phyloP scores from a whole-genome alignment of 2,888 invertebrate genomes.

The Dysmachus trigonus region DNA sequence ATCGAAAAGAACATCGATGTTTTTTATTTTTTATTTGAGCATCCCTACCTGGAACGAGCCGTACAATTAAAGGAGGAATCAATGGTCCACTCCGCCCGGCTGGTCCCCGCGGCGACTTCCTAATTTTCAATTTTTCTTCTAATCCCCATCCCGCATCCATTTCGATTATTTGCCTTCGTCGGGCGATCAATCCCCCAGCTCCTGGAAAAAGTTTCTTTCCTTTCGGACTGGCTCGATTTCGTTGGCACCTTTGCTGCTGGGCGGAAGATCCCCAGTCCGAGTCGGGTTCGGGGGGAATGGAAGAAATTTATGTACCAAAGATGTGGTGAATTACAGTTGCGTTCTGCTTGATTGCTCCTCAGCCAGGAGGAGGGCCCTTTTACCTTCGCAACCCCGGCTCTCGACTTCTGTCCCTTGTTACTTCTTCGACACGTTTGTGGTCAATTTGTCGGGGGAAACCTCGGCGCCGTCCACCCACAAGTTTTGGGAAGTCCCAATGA shows the following conservation, averaged over 20 bases:
- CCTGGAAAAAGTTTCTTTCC: conserved; percentile 3
- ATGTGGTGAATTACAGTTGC: conserved; percentile 48
- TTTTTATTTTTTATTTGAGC: too few species aligned
- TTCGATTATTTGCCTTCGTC: conserved; percentile 47
- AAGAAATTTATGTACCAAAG: conserved; percentile 48
- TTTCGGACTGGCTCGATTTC: conserved; percentile 15
- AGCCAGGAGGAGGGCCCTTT: conserved; percentile 7
- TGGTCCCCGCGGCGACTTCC: conserved; percentile 6
- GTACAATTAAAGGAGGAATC: conserved; percentile 29
- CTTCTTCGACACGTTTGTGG: conserved; percentile 39
- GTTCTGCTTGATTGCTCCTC: conserved; percentile 48
- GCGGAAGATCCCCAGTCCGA: too few species aligned
- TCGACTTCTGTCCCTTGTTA: not conserved
- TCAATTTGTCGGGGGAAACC: conserved; percentile 26
- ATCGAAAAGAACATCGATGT: too few species aligned
- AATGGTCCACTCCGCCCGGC: not conserved
- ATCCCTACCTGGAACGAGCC: too few species aligned
- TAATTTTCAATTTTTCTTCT: conserved; percentile 48
- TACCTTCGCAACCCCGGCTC: not conserved
- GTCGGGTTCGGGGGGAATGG: conserved; percentile 13
- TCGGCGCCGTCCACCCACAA: not conserved
- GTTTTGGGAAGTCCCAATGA: not conserved
- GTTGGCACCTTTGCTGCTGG: conserved; percentile 9
- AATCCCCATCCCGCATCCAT: conserved; percentile 29
- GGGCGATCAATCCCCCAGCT: conserved; percentile 45